Evolutionary conservation across 2,888 invertebrate genomes (phyloP).

Genomic region (Seira musarum): DNA sequence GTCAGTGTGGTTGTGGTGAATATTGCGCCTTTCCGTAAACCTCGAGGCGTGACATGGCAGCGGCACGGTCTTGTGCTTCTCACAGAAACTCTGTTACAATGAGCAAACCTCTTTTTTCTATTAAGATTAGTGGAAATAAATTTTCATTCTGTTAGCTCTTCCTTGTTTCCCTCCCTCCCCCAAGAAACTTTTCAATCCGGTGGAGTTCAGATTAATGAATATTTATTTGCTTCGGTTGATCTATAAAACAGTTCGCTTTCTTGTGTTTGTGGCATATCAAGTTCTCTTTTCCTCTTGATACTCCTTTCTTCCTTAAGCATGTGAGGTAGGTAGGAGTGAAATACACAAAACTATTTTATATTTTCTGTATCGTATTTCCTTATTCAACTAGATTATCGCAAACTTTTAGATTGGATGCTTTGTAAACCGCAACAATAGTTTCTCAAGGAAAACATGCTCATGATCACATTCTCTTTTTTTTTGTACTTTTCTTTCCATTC

Average conservation of each 20-base stretch:
- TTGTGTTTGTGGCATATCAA: background rate
- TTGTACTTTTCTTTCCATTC: background rate
- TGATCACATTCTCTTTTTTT: constrained; percentile 3
- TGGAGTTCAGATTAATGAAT: constrained; percentile 68
- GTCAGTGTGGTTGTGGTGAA: background rate
- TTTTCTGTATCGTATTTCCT: background rate
- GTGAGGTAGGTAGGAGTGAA: too few species aligned
- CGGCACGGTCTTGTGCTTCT: too few species aligned
- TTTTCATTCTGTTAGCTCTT: constrained; percentile 63
- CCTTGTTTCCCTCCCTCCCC: constrained; percentile 40
- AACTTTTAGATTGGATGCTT: constrained; percentile 10
- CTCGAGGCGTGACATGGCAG: too few species aligned
- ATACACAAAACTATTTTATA: too few species aligned
- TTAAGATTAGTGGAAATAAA: constrained; percentile 67
- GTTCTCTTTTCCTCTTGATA: background rate
- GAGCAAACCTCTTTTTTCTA: constrained; percentile 40
- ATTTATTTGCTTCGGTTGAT: constrained; percentile 65
- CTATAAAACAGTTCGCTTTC: constrained; percentile 31
- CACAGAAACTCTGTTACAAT: too few species aligned
- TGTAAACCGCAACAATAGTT: constrained; percentile 13
- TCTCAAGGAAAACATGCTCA: background rate
- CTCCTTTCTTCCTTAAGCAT: background rate
- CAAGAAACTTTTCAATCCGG: constrained; percentile 66
- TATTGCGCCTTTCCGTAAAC: background rate
- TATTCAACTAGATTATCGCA: background rate